These are phyloP conservation scores for Reticulitermes speratus DNA, from an alignment of 1,140 invertebrate species.

Conservation along the genomic window DNA sequence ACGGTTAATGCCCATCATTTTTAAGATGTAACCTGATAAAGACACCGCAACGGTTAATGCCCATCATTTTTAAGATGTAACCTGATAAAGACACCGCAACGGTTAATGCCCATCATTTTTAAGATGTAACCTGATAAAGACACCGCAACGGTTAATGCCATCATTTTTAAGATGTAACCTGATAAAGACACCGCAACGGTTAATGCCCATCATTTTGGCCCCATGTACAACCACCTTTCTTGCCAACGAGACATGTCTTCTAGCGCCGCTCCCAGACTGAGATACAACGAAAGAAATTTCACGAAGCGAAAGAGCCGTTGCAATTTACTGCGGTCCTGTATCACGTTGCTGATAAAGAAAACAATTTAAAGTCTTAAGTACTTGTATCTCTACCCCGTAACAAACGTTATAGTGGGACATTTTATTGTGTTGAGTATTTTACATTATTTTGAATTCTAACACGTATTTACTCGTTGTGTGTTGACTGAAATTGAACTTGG, in stretches of 20 bases:
- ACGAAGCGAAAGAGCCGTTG: neutral
- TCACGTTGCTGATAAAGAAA: neutral
- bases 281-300: neutral
- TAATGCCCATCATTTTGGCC: no score
- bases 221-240: no score
- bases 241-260: neutral
- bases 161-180: no score
- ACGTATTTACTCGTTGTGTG: neutral
- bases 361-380: neutral
- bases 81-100: no score
- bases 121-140: no score
- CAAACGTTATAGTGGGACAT: neutral
- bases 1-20: no score
- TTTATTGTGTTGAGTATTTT: neutral
- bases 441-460: neutral
- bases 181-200: no score
- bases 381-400: neutral
- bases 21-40: no score
- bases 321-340: neutral
- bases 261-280: neutral
- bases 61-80: no score
- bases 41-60: no score
- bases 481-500: neutral
- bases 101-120: no score
- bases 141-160: no score